Evolutionary conservation across 2,888 invertebrate genomes (phyloP), one percentile per base, ranked within the genome.

Genomic region (Macrosoma leucophasiata): DNA sequence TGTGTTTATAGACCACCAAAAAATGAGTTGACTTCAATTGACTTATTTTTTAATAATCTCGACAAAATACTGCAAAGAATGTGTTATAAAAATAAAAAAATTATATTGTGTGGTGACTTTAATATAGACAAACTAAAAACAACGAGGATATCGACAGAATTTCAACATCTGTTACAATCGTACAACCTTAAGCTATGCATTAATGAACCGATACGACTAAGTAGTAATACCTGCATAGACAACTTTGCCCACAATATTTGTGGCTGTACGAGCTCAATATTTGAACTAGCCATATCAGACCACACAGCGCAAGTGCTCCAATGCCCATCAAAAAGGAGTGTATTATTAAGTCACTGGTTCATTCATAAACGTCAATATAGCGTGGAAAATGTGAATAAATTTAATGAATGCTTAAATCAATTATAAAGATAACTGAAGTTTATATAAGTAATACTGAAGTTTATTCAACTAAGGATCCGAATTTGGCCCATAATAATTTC

Each of bases 301-400:
- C 26, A 26, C 13, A 26, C 26, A 1, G 26, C 27, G 7, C 27
- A 18, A 7, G 8, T 11, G 8, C 11, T 27, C 6, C 3, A 27
- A 27, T 27, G 27, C 4, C 27, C 27, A 17, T n/a, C 13, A 1
- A 17, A 27, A 12, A 12, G 11, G 2, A 27, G 6, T 17, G 2
- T 6, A 11, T n/a, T 15, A 15, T 8, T 12, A 12, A 27, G 15
- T 2, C 11, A 27, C 18, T 27, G 27, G 27, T 27, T 11, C 12
- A 8, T 7, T 11, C 9, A 17, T 15, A 27, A 18, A 27, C n/a
- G n/a, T n/a, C n/a, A n/a, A n/a, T n/a, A n/a, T n/a, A n/a, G n/a
- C n/a, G n/a, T n/a, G n/a, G 27, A 27, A 27, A 27, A 27, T 27
- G 12, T 27, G 12, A 17, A 12, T 6, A 27, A 27, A 27, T 27